phyloP scores from a whole-genome alignment of 2,888 invertebrate genomes.

The Dryomyza anilis region DNA sequence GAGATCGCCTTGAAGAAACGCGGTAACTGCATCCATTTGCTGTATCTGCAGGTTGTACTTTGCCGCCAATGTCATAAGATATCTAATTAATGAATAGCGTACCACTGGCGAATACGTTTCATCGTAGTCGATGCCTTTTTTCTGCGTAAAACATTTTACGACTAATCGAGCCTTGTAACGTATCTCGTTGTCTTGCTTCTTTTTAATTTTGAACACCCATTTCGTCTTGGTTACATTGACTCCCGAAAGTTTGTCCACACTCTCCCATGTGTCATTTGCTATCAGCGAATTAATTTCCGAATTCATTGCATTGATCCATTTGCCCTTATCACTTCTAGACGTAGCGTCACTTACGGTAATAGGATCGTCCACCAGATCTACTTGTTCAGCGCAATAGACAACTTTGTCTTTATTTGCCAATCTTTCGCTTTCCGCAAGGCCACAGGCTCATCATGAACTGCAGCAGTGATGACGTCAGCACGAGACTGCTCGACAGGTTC shows the following conservation, averaged over 20 bases:
- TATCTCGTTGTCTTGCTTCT: not conserved
- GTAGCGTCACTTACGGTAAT: not conserved
- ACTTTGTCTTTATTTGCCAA: no score
- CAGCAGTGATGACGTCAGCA: no score
- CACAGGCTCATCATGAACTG: no score
- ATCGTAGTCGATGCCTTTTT: conserved; percentile 2
- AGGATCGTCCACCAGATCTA: not conserved
- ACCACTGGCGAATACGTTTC: conserved; percentile 9
- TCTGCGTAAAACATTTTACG: conserved; percentile 5
- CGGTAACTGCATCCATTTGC: not conserved
- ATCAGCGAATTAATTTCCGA: no score
- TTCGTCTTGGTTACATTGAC: conserved; percentile 12
- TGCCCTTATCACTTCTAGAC: conserved; percentile 1
- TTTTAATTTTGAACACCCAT: conserved; percentile 19
- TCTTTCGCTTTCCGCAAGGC: no score
- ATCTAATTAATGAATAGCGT: not conserved
- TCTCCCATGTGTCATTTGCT: conserved; percentile 2
- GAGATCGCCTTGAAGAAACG: not conserved
- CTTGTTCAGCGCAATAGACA: no score
- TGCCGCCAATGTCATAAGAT: no score
- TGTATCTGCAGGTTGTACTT: not conserved
- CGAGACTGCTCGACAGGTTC: no score
- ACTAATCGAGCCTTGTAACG: conserved; percentile 8
- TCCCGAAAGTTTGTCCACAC: not conserved
- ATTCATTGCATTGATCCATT: conserved; percentile 51